A percentile compares a stretch with the other conserved stretches of the same genome.
Evolutionary conservation across 1,140 invertebrate species (phyloP).

Genomic region (Scaptomyza montana): DNA sequence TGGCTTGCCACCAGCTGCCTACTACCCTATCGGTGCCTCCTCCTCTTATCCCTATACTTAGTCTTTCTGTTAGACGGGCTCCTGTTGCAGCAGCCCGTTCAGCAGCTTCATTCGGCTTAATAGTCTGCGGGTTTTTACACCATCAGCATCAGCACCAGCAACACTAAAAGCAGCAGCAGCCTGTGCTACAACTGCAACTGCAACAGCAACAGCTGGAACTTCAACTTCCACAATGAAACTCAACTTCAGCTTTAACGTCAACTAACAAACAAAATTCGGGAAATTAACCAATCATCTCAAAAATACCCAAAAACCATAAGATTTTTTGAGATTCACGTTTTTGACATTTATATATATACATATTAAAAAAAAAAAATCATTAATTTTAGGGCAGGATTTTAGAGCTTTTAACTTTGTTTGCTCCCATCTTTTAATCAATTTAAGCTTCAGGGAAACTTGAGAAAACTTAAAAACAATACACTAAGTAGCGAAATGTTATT

Average conservation of each 20-base stretch:
- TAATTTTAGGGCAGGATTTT: too few species aligned
- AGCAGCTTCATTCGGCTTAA: slow-evolving; percentile 46
- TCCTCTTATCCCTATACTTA: neutral
- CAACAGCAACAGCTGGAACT: slow-evolving; percentile 44
- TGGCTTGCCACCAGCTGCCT: too few species aligned
- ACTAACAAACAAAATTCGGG: slow-evolving; percentile 48
- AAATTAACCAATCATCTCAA: slow-evolving; percentile 33
- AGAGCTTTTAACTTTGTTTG: neutral
- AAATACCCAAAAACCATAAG: neutral
- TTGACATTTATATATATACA: too few species aligned
- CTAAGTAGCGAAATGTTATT: slow-evolving; percentile 14
- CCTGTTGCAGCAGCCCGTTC: neutral
- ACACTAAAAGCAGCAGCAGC: slow-evolving; percentile 28
- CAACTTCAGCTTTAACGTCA: slow-evolving; percentile 42
- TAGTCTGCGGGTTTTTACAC: slow-evolving; percentile 57
- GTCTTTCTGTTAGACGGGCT: slow-evolving; percentile 8
- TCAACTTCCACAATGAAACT: slow-evolving; percentile 28
- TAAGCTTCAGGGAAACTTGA: neutral
- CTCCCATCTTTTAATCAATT: neutral
- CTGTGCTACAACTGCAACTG: slow-evolving; percentile 14
- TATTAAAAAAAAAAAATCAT: too few species aligned
- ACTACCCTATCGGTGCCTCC: neutral
- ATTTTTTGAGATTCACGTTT: too few species aligned
- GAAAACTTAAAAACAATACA: neutral
- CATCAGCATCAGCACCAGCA: slow-evolving; percentile 19